Percentiles rank a stretch among this genome's conserved stretches.
These are phyloP conservation scores for Halcyon malimbica DNA, from an alignment of 2,113 vertebrate genomes.

Conservation along the genomic window DNA sequence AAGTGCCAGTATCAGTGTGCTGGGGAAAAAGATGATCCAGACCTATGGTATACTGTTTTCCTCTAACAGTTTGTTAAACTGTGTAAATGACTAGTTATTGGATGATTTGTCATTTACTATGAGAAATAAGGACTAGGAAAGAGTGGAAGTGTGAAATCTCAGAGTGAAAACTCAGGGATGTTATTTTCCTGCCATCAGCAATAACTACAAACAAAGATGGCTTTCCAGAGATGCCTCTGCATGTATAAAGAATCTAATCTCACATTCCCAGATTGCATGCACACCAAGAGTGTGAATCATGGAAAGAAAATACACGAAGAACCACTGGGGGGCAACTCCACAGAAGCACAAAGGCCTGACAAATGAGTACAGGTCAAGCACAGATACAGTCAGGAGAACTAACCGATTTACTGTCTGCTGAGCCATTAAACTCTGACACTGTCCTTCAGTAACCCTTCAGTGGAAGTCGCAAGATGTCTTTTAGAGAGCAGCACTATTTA, in stretches of 20 bases:
- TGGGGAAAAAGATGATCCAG: neutral
- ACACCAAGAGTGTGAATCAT: neutral
- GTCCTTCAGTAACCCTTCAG: neutral
- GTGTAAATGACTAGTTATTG: neutral
- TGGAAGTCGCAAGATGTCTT: neutral
- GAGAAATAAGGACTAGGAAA: neutral
- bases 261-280: neutral
- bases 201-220: neutral
- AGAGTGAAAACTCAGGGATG: neutral
- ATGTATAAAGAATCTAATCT: neutral
- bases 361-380: conserved; percentile 2
- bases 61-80: neutral
- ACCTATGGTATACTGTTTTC: neutral
- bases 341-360: neutral
- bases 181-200: neutral
- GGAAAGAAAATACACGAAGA: neutral
- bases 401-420: conserved; percentile 7
- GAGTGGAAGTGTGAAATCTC: no score
- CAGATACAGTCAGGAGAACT: neutral
- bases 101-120: neutral
- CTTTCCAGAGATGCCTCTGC: neutral
- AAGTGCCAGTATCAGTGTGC: neutral
- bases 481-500: neutral
- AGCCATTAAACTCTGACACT: conserved; percentile 6
- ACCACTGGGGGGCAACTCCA: neutral